phyloP scores from a whole-genome alignment of 2,888 invertebrate species.

The Hymenopus coronatus region DNA sequence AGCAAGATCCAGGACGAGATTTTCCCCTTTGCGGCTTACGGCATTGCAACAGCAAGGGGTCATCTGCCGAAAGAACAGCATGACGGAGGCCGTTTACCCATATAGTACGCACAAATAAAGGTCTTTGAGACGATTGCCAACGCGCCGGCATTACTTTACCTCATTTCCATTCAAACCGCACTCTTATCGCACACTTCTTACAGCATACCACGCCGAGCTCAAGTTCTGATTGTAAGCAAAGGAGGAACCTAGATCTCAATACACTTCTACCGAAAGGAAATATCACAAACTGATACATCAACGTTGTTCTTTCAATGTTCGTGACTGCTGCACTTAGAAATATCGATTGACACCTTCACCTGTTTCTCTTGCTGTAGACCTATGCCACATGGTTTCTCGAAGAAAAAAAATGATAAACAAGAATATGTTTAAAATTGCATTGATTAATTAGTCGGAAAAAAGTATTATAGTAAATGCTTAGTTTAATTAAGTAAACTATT shows the following conservation, averaged over 20 bases:
- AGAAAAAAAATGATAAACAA: background rate
- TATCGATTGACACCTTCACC: background rate
- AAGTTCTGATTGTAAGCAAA: background rate
- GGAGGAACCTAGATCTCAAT: background rate
- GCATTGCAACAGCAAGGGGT: constrained; percentile 45
- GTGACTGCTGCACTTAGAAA: background rate
- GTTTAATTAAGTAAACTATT: too few species aligned
- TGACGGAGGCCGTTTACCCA: constrained; percentile 73
- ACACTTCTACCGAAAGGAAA: background rate
- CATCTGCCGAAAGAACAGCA: constrained; percentile 64
- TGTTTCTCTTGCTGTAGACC: background rate
- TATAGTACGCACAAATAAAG: constrained; percentile 55
- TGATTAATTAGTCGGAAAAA: too few species aligned
- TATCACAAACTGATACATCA: background rate
- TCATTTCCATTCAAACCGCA: background rate
- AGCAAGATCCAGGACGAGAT: background rate
- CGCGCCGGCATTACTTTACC: constrained; percentile 47
- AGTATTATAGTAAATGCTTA: too few species aligned
- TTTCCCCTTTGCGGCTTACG: background rate
- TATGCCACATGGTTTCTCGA: background rate
- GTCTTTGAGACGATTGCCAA: constrained; percentile 58
- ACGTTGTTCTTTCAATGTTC: background rate
- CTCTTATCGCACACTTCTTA: background rate
- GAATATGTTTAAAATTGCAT: too few species aligned
- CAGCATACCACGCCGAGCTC: background rate